Conservation (phyloP, 2,113 vertebrate genomes). For the Taurulus bubalis region DNA sequence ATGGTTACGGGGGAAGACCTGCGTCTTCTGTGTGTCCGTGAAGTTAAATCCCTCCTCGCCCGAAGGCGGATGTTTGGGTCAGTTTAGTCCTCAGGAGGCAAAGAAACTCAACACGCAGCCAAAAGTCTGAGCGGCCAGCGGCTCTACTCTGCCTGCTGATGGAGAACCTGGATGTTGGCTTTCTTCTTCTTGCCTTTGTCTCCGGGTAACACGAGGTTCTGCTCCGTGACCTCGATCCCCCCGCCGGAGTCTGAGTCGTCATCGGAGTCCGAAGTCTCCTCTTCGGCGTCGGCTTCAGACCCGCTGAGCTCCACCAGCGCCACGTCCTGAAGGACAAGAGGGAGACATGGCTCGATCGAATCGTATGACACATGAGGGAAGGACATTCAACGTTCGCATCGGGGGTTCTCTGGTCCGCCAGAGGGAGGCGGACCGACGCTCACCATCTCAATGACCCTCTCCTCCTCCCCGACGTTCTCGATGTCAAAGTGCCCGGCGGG, state of each 20-base stretch:
- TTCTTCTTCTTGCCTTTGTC: slow-evolving; percentile 77
- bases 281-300: slow-evolving; percentile 76
- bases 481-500: slow-evolving; percentile 88
- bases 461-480: slow-evolving; percentile 85
- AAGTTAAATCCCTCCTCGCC: background rate
- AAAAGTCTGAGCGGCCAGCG: background rate
- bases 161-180: slow-evolving; percentile 88
- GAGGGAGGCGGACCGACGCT: slow-evolving; percentile 38
- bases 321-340: slow-evolving; percentile 84
- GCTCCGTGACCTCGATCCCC: slow-evolving; percentile 74
- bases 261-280: slow-evolving; percentile 68
- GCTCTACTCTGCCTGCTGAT: slow-evolving; percentile 52
- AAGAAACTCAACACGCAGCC: background rate
- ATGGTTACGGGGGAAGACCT: background rate
- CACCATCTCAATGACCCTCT: slow-evolving; percentile 93
- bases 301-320: slow-evolving; percentile 89
- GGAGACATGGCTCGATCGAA: background rate
- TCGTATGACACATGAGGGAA: background rate
- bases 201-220: slow-evolving; percentile 88
- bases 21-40: background rate
- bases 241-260: slow-evolving; percentile 81
- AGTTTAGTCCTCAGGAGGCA: background rate
- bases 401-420: background rate
- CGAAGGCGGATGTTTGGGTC: background rate
- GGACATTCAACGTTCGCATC: background rate